Evolutionary conservation across 2,888 invertebrate species (phyloP).

Genomic region (Eubasilissa splendida): DNA sequence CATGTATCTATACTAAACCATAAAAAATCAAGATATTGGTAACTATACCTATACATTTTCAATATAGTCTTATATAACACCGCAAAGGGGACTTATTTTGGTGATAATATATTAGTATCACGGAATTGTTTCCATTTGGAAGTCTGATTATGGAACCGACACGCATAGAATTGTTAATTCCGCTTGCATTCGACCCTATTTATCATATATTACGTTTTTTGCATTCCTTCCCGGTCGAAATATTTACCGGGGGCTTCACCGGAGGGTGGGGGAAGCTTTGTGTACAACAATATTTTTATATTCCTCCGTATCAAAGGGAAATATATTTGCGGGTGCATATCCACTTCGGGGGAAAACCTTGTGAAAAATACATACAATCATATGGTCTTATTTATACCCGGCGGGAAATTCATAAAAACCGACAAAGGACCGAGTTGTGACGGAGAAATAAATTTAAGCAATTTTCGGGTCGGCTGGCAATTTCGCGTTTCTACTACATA

Average conservation of each 20-base stretch:
- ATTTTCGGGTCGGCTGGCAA: conserved; percentile 26
- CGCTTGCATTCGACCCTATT: conserved; percentile 9
- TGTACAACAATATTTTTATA: conserved; percentile 56
- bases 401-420: conserved; percentile 9
- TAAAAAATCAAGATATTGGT: too few species aligned
- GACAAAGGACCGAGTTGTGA: conserved; percentile 1
- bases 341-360: neutral
- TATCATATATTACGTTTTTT: conserved; percentile 15
- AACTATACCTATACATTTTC: too few species aligned
- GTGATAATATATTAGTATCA: too few species aligned
- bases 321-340: conserved; percentile 49
- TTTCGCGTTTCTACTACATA: conserved; percentile 12
- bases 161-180: neutral
- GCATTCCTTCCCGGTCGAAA: conserved; percentile 38
- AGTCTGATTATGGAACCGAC: neutral
- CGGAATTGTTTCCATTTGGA: neutral
- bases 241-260: conserved; percentile 14
- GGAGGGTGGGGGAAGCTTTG: conserved; percentile 16
- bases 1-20: too few species aligned
- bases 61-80: too few species aligned
- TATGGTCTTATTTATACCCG: conserved; percentile 7
- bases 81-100: too few species aligned
- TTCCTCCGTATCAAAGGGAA: conserved; percentile 54
- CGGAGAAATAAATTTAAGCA: conserved; percentile 14
- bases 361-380: conserved; percentile 21